Evolutionary conservation across 2,888 invertebrate genomes (phyloP).

Genomic region (Calameuta idolon): DNA sequence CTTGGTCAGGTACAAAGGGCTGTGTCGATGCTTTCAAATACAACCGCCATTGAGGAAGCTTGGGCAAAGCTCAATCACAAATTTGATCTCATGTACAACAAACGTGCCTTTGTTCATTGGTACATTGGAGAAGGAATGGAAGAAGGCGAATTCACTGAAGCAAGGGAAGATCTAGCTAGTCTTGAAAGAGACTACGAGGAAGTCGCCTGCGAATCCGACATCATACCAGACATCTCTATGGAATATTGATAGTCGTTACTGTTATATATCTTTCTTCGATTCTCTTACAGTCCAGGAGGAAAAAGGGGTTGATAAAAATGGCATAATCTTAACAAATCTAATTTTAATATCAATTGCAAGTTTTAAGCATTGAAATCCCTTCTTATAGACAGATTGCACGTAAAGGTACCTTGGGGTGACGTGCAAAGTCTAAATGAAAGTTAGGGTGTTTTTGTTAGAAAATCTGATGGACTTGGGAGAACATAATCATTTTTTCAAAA

Average conservation of each 20-base stretch:
- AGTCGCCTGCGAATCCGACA: conserved; percentile 78
- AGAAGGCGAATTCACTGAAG: conserved; percentile 88
- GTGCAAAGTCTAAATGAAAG: not conserved
- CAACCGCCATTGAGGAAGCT: conserved; percentile 59
- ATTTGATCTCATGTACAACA: conserved; percentile 96
- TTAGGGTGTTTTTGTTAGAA: not conserved
- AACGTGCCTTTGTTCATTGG: conserved; percentile 97
- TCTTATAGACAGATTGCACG: not conserved
- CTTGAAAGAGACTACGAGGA: conserved; percentile 85
- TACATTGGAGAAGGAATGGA: conserved; percentile 91
- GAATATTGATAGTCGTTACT: conserved; percentile 13
- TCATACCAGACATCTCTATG: conserved; percentile 39
- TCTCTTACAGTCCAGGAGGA: not conserved
- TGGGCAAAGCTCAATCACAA: conserved; percentile 87
- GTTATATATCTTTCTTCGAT: not conserved
- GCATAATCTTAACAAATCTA: not conserved
- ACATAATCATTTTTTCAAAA: not conserved
- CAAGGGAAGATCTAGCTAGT: conserved; percentile 86
- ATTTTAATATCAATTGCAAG: not conserved
- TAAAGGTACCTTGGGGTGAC: not conserved
- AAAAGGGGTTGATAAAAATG: not conserved
- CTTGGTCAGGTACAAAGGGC: conserved; percentile 53
- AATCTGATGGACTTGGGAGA: not conserved
- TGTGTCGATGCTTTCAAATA: conserved; percentile 61
- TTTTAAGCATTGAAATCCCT: not conserved